These are phyloP conservation scores for Chymomyza procnemis DNA, from an alignment of 2,888 invertebrate species.

Conservation along the genomic window DNA sequence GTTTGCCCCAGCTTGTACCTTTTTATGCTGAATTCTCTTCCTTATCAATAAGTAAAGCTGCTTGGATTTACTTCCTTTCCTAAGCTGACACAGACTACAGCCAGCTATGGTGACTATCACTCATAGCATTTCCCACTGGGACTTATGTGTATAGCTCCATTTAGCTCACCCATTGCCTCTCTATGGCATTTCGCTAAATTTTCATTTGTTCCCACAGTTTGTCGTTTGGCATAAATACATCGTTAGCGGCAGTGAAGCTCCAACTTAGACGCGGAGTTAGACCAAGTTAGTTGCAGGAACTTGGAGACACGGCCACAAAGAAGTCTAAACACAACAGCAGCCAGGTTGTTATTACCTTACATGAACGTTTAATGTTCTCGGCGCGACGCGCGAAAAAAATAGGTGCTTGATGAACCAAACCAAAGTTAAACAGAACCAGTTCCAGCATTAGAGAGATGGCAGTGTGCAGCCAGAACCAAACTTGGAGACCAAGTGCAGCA, in stretches of 20 bases:
- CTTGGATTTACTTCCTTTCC: too few relatives aligned
- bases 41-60: too few relatives aligned
- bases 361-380: conserved; percentile 69
- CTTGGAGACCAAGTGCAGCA: conserved; percentile 15
- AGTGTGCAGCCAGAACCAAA: neutral
- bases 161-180: conserved; percentile 8
- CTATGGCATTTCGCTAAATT: conserved; percentile 63
- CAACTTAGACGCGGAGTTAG: neutral
- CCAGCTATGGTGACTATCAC: conserved; percentile 6
- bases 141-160: too few relatives aligned
- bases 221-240: conserved; percentile 71
- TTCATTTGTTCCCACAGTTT: conserved; percentile 71
- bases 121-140: too few relatives aligned
- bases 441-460: conserved; percentile 1
- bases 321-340: conserved; percentile 5
- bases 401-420: neutral
- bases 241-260: conserved; percentile 44
- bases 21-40: too few relatives aligned
- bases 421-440: conserved; percentile 23
- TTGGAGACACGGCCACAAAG: conserved; percentile 42
- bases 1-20: too few relatives aligned
- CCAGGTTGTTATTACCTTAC: conserved; percentile 63
- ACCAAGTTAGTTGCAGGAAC: conserved; percentile 61
- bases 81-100: too few relatives aligned
- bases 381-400: conserved; percentile 46